A percentile compares a stretch with the other conserved stretches of the same genome.
phyloP scores from a whole-genome alignment of 2,888 invertebrate species.

The Hemicrepidius hirtus region DNA sequence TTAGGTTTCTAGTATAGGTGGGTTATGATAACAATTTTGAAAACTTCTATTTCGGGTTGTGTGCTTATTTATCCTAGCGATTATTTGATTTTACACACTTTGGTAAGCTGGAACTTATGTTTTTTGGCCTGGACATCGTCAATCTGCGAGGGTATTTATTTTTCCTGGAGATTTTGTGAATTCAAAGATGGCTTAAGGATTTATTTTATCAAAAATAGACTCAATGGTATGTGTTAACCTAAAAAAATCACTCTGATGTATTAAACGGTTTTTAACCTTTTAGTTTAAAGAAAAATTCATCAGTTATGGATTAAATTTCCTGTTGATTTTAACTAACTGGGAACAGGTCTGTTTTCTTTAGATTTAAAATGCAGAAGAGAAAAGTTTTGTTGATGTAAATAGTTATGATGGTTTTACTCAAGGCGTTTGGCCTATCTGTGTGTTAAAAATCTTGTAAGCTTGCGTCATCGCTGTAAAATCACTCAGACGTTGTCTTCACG shows the following conservation, averaged over 20 bases:
- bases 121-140: constrained; percentile 36
- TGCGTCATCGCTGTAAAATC: constrained; percentile 26
- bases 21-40: constrained; percentile 36
- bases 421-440: constrained; percentile 12
- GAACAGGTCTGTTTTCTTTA: too few species aligned
- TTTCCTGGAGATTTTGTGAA: constrained; percentile 4
- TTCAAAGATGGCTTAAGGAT: constrained; percentile 3
- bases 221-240: constrained; percentile 16
- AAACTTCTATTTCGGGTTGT: constrained; percentile 44
- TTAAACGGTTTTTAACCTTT: constrained; percentile 2
- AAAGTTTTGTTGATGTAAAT: constrained; percentile 12
- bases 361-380: background rate
- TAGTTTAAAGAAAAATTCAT: background rate
- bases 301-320: background rate
- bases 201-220: constrained; percentile 13
- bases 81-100: constrained; percentile 47
- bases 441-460: background rate
- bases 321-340: background rate
- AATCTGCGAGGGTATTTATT: constrained; percentile 19
- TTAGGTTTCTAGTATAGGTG: constrained; percentile 16
- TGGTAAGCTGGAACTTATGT: constrained; percentile 36
- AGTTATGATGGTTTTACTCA: constrained; percentile 21
- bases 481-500: constrained; percentile 1
- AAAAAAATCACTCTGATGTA: constrained; percentile 12
- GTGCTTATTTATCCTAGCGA: constrained; percentile 42